Evolutionary conservation across 2,888 invertebrate genomes (phyloP).

Genomic region (Cynaeus angustus): DNA sequence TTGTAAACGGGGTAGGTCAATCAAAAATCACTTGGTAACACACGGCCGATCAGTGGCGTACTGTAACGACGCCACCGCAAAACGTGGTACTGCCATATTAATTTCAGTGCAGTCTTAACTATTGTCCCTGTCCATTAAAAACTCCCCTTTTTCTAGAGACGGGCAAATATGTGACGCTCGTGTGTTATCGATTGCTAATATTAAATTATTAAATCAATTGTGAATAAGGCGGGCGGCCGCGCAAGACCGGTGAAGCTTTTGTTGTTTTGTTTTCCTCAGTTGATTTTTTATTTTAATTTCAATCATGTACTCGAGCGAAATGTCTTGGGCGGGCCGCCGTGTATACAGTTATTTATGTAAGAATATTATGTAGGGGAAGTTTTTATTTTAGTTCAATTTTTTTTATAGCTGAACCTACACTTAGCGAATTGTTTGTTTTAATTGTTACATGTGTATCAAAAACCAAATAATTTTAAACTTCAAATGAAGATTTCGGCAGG

Average conservation of each 20-base stretch:
- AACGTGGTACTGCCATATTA: constrained; percentile 68
- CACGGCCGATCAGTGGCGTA: constrained; percentile 38
- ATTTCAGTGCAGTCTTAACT: constrained; percentile 67
- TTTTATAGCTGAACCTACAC: constrained; percentile 45
- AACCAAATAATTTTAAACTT: constrained; percentile 23
- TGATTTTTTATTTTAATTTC: constrained; percentile 28
- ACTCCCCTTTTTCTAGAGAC: constrained; percentile 22
- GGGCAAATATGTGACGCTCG: constrained; percentile 31
- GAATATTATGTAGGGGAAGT: constrained; percentile 51
- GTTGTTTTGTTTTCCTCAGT: constrained; percentile 24
- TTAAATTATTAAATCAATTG: constrained; percentile 46
- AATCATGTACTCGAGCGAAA: constrained; percentile 11
- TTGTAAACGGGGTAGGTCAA: constrained; percentile 59
- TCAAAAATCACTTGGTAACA: constrained; percentile 47
- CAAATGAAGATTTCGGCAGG: constrained; percentile 7
- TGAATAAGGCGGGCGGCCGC: constrained; percentile 38
- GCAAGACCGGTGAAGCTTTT: constrained; percentile 25
- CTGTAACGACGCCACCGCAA: constrained; percentile 26
- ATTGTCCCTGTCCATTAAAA: constrained; percentile 19
- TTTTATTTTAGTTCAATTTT: constrained; percentile 45
- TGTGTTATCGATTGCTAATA: constrained; percentile 38
- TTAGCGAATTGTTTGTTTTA: constrained; percentile 42
- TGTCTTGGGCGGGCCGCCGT: constrained; percentile 30
- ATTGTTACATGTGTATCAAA: constrained; percentile 36
- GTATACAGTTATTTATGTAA: constrained; percentile 49